These are phyloP conservation scores for Stegodyphus dumicola DNA, from an alignment of 1,140 invertebrate genomes.

Conservation along the genomic window DNA sequence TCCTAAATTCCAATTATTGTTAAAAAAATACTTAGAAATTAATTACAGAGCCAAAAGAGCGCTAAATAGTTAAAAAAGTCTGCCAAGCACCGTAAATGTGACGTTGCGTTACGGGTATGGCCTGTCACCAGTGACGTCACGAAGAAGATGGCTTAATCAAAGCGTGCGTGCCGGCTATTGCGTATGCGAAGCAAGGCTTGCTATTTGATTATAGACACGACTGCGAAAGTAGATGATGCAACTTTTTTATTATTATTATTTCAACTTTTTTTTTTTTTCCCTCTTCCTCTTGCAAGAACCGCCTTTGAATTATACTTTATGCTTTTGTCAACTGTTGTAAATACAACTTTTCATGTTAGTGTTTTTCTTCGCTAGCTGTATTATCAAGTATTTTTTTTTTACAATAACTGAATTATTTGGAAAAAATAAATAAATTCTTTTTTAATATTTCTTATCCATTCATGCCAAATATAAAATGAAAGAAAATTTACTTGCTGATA, in stretches of 20 bases:
- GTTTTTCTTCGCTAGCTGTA: too few species aligned
- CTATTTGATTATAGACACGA: slow-evolving; percentile 56
- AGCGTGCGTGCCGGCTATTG: slow-evolving; percentile 24
- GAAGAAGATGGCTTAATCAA: slow-evolving; percentile 59
- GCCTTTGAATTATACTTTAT: too few species aligned
- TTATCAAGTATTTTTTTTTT: too few species aligned
- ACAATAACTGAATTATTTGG: too few species aligned
- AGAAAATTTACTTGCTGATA: too few species aligned
- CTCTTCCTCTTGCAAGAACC: not conserved
- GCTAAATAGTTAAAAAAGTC: not conserved
- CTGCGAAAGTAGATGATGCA: slow-evolving; percentile 34
- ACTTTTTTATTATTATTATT: slow-evolving; percentile 1
- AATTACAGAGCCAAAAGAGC: slow-evolving; percentile 11
- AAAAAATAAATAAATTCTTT: too few species aligned
- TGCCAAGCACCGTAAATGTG: not conserved
- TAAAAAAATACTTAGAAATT: too few species aligned
- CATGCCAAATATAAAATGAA: too few species aligned
- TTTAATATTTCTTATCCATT: too few species aligned
- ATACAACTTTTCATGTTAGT: too few species aligned
- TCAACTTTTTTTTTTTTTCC: not conserved
- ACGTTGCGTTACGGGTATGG: slow-evolving; percentile 2
- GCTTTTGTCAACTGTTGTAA: too few species aligned
- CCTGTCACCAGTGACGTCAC: slow-evolving; percentile 58
- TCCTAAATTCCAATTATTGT: too few species aligned
- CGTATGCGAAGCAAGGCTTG: slow-evolving; percentile 21